Evolutionary conservation across 2,797 vertebrate genomes (phyloP).

Genomic region (Sciurus vulgaris): DNA sequence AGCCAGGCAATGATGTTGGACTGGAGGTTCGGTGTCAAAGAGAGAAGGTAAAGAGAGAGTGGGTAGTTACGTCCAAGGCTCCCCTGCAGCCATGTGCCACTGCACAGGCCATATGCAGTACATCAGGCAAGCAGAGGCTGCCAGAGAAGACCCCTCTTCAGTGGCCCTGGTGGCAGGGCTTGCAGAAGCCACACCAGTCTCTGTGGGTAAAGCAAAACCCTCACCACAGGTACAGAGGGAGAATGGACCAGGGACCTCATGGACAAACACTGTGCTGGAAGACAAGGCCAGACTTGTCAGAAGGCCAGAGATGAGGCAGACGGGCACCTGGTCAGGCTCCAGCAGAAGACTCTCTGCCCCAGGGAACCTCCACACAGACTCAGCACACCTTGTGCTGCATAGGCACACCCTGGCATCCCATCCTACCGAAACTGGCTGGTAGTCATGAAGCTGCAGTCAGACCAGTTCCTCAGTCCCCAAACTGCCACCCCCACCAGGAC

Average conservation of each 20-base stretch:
- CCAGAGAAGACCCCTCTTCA: background rate
- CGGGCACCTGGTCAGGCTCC: too few relatives aligned
- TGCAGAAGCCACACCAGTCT: background rate
- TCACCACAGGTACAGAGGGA: background rate
- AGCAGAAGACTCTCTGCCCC: background rate
- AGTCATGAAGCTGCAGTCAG: background rate
- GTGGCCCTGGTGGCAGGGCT: background rate
- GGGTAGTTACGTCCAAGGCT: background rate
- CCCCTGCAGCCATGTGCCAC: background rate
- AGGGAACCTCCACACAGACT: background rate
- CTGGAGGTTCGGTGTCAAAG: conserved; percentile 85
- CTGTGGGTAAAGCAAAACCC: background rate
- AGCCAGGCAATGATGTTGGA: conserved; percentile 99
- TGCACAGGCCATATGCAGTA: background rate
- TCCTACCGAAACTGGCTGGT: background rate
- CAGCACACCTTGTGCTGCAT: background rate
- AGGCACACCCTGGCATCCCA: too few relatives aligned
- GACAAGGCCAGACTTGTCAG: too few relatives aligned
- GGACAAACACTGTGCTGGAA: background rate
- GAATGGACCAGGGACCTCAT: background rate
- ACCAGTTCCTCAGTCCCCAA: too few relatives aligned
- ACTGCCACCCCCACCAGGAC: background rate
- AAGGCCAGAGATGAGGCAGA: background rate
- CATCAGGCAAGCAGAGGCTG: too few relatives aligned
- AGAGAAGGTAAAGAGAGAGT: background rate